Evolutionary conservation across 1,140 invertebrate species (phyloP).

Genomic region (Ceratina australensis): DNA sequence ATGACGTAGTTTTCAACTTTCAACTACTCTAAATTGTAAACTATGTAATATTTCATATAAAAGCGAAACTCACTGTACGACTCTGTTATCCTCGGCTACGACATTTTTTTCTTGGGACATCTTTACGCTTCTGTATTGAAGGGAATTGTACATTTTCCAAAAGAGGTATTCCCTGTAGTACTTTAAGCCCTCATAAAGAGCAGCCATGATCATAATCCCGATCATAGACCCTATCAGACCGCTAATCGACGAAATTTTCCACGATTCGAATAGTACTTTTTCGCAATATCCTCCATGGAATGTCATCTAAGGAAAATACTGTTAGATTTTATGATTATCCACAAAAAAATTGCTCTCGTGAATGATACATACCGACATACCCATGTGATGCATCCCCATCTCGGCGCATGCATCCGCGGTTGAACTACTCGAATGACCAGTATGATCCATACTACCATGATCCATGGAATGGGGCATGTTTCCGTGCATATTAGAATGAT

Average conservation of each 20-base stretch:
- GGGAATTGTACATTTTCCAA: constrained; percentile 89
- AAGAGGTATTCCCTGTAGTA: constrained; percentile 92
- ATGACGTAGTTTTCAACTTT: neutral
- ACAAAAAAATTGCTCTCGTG: neutral
- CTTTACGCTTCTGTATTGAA: constrained; percentile 86
- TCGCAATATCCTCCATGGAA: constrained; percentile 90
- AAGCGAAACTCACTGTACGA: constrained; percentile 85
- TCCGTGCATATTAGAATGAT: constrained; percentile 43
- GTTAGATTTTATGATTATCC: neutral
- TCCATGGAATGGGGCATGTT: constrained; percentile 60
- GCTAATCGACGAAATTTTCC: constrained; percentile 86
- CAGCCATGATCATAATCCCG: constrained; percentile 90
- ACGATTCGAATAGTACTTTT: constrained; percentile 88
- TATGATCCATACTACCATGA: constrained; percentile 45
- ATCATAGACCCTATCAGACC: constrained; percentile 91
- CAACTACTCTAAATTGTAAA: neutral
- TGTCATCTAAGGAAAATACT: constrained; percentile 80
- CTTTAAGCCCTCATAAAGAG: constrained; percentile 95
- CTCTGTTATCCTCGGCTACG: constrained; percentile 83
- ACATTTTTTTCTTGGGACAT: constrained; percentile 85
- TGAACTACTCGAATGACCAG: constrained; percentile 21
- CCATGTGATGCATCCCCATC: constrained; percentile 56
- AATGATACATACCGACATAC: constrained; percentile 72
- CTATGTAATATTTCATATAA: neutral
- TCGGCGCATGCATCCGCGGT: constrained; percentile 24